phyloP scores from a whole-genome alignment of 2,888 invertebrate species.

The Diadegma fenestrale region DNA sequence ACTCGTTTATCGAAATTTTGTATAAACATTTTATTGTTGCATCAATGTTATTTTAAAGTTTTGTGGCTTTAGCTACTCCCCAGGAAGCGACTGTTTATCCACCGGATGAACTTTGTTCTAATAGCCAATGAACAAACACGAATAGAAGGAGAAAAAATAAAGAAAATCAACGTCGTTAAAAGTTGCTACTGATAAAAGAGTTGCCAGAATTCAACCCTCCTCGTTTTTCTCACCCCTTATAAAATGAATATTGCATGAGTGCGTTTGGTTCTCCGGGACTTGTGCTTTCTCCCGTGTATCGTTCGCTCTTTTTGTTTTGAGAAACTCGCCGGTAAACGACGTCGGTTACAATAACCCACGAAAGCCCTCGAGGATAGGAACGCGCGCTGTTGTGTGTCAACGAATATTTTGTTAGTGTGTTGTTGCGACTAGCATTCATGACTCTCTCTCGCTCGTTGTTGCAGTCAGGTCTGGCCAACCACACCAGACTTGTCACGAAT shows the following conservation, averaged over 20 bases:
- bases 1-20: background rate
- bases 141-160: slow-evolving; percentile 27
- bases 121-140: background rate
- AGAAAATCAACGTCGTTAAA: slow-evolving; percentile 32
- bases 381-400: slow-evolving; percentile 32
- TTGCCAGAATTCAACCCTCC: slow-evolving; percentile 28
- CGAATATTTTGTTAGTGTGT: slow-evolving; percentile 75
- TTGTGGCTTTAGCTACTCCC: background rate
- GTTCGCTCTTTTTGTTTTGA: slow-evolving; percentile 59
- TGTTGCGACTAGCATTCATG: slow-evolving; percentile 63
- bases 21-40: background rate
- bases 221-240: slow-evolving; percentile 20
- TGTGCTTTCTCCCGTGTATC: slow-evolving; percentile 27
- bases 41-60: background rate
- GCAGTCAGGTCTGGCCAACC: slow-evolving; percentile 19
- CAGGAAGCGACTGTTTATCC: background rate
- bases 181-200: slow-evolving; percentile 33
- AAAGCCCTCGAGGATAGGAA: slow-evolving; percentile 26
- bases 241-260: slow-evolving; percentile 67
- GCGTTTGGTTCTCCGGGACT: slow-evolving; percentile 51
- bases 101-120: background rate
- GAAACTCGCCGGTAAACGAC: slow-evolving; percentile 59
- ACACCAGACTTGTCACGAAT: slow-evolving; percentile 46
- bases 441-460: slow-evolving; percentile 41
- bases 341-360: slow-evolving; percentile 54